These are phyloP conservation scores for Yponomeuta plumbellus DNA, from an alignment of 2,888 invertebrate genomes.

Conservation along the genomic window DNA sequence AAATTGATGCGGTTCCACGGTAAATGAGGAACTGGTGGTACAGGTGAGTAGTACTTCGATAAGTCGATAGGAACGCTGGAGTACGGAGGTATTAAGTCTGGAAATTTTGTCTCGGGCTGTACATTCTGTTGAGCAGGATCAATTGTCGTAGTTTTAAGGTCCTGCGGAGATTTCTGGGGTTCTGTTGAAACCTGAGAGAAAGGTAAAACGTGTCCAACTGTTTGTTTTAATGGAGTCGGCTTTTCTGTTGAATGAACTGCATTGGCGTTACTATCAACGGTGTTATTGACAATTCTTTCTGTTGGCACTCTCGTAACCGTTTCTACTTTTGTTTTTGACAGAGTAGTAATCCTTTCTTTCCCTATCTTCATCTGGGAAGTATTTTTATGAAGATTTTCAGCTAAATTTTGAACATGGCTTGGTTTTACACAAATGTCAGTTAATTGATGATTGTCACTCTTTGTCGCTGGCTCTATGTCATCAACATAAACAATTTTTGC, in stretches of 20 bases:
- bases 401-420: neutral
- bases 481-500: slow-evolving; percentile 9
- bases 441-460: neutral
- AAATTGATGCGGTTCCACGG: slow-evolving; percentile 13
- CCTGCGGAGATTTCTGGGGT: slow-evolving; percentile 10
- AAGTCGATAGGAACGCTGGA: slow-evolving; percentile 1
- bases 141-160: neutral
- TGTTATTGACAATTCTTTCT: neutral
- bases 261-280: neutral
- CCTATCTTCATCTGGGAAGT: neutral
- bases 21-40: slow-evolving; percentile 3
- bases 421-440: neutral
- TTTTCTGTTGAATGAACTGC: neutral
- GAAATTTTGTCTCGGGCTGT: neutral
- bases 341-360: neutral
- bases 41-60: slow-evolving; percentile 5
- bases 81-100: neutral
- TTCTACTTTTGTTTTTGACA: neutral
- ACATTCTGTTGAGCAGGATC: neutral
- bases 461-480: neutral
- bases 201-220: slow-evolving; percentile 13
- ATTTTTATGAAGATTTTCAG: neutral
- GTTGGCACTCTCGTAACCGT: neutral
- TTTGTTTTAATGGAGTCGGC: neutral
- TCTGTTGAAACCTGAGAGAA: slow-evolving; percentile 7